A percentile compares a stretch with the other conserved stretches of the same genome.
phyloP scores from a whole-genome alignment of 2,888 invertebrate species.

The Andrena chrysosceles region DNA sequence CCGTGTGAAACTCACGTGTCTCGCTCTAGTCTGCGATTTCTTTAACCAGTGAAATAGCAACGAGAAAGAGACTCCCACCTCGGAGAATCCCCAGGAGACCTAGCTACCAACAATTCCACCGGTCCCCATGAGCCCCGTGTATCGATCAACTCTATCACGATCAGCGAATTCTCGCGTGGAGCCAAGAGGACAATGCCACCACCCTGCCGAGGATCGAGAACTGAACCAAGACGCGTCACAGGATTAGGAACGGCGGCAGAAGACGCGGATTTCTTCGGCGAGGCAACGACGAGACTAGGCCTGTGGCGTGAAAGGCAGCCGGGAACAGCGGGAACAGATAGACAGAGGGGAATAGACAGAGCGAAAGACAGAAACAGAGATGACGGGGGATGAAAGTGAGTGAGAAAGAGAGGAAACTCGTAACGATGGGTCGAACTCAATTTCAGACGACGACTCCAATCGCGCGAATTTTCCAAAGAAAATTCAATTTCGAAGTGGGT shows the following conservation, averaged over 20 bases:
- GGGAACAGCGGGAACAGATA: conserved; percentile 46
- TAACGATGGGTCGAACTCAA: conserved; percentile 42
- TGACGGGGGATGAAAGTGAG: conserved; percentile 4
- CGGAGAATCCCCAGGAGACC: background rate
- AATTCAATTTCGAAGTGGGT: background rate
- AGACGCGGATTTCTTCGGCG: conserved; percentile 45
- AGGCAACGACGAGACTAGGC: conserved; percentile 64
- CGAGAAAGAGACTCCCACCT: background rate
- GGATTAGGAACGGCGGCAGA: conserved; percentile 40
- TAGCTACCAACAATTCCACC: background rate
- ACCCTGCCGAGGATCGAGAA: background rate
- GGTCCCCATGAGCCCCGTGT: no score
- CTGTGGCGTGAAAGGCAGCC: conserved; percentile 62
- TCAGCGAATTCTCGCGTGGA: background rate
- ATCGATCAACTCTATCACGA: no score
- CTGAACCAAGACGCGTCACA: background rate
- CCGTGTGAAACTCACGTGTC: conserved; percentile 20
- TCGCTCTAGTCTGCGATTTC: background rate
- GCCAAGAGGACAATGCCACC: background rate
- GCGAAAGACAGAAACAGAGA: conserved; percentile 8
- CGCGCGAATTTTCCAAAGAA: background rate
- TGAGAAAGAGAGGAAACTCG: conserved; percentile 30
- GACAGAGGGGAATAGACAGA: conserved; percentile 5
- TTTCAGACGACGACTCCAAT: no score
- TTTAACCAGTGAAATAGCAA: background rate